Evolutionary conservation across 1,140 invertebrate genomes (phyloP).

Genomic region (Drosophila novamexicana): DNA sequence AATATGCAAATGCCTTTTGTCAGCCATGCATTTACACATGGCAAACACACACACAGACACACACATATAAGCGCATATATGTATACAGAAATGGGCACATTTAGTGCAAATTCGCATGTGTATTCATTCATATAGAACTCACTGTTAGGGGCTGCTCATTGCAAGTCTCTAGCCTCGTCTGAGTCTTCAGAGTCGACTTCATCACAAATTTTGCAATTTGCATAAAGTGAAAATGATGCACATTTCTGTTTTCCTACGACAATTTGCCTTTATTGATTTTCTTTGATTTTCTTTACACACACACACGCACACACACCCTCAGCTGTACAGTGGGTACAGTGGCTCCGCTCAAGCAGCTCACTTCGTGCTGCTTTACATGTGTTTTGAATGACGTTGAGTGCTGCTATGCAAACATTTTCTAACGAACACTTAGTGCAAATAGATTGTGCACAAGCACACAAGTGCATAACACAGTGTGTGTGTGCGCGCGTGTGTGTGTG

Average conservation of each 20-base stretch:
- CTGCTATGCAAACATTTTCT: conserved; percentile 83
- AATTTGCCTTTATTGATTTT: conserved; percentile 82
- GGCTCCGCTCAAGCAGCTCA: conserved; percentile 47
- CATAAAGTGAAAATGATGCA: conserved; percentile 83
- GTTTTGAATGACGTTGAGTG: conserved; percentile 81
- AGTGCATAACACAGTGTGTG: neutral
- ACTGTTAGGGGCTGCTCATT: conserved; percentile 24
- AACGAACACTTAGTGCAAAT: conserved; percentile 82
- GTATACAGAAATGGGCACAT: conserved; percentile 6
- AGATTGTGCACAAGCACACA: conserved; percentile 64
- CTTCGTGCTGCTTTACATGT: conserved; percentile 67
- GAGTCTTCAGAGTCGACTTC: conserved; percentile 55
- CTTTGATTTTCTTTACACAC: conserved; percentile 70
- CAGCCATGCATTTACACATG: conserved; percentile 79
- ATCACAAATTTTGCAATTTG: conserved; percentile 80
- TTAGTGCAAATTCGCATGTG: conserved; percentile 25
- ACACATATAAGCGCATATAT: neutral
- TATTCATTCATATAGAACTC: conserved; percentile 42
- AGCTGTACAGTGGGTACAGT: conserved; percentile 5
- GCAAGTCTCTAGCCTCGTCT: neutral
- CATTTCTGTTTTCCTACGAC: conserved; percentile 80
- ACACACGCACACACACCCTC: conserved; percentile 1
- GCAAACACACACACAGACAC: conserved; percentile 45
- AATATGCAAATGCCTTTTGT: conserved; percentile 83
- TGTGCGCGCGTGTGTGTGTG: conserved; percentile 17